Evolutionary conservation across 2,888 invertebrate species (phyloP).

Genomic region (Drosophila greeni): DNA sequence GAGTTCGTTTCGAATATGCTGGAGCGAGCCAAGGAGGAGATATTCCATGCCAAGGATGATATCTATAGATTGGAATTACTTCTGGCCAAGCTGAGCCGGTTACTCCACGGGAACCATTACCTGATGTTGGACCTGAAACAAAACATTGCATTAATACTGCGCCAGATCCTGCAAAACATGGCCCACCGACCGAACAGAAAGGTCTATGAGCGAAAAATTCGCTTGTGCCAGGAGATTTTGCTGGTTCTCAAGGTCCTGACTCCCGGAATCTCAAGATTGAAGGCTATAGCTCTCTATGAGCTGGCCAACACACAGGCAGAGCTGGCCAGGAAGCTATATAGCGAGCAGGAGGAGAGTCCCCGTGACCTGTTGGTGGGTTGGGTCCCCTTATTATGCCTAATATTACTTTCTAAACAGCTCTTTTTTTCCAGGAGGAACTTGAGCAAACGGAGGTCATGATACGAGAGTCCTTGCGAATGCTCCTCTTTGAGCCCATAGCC

Average conservation of each 20-base stretch:
- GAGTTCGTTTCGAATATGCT: conserved; percentile 80
- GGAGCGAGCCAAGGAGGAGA: conserved; percentile 78
- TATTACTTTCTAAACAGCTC: not conserved
- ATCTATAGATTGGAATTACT: conserved; percentile 79
- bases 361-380: conserved; percentile 62
- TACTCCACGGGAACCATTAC: conserved; percentile 84
- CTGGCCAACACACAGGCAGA: conserved; percentile 84
- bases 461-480: conserved; percentile 83
- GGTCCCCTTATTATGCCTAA: too few relatives aligned
- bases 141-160: conserved; percentile 82
- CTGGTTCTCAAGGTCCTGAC: conserved; percentile 83
- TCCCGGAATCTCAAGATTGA: conserved; percentile 80
- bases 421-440: conserved; percentile 80
- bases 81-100: conserved; percentile 80
- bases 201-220: conserved; percentile 83
- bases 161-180: conserved; percentile 80
- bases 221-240: conserved; percentile 84
- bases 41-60: conserved; percentile 78
- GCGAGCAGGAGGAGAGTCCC: conserved; percentile 65
- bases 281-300: conserved; percentile 87
- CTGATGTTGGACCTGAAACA: conserved; percentile 85
- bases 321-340: conserved; percentile 77
- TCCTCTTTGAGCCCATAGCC: conserved; percentile 85
- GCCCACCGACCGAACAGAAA: conserved; percentile 80
- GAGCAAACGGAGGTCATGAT: conserved; percentile 81